Conservation (phyloP, 2,888 invertebrate species). For the Clistopyga incitator region DNA sequence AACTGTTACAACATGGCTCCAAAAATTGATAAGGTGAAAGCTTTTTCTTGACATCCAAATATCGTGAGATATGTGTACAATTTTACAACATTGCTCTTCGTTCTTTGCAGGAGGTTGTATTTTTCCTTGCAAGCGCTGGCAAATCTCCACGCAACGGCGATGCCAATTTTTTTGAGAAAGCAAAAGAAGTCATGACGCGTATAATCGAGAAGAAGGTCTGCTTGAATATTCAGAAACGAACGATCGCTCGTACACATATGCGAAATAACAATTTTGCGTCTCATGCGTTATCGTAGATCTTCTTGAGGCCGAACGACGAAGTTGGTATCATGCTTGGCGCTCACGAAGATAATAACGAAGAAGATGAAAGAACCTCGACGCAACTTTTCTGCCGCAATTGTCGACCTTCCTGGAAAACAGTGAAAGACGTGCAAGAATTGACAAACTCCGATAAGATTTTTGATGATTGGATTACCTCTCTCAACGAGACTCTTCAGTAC, state of each 20-base stretch:
- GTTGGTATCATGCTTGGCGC: conserved; percentile 55
- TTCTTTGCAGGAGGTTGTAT: conserved; percentile 43
- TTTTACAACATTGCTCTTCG: not conserved
- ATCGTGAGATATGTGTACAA: not conserved
- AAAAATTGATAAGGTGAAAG: not conserved
- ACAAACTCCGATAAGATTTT: conserved; percentile 2
- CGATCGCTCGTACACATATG: not conserved
- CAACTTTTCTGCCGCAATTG: not conserved
- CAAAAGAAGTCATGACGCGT: conserved; percentile 57
- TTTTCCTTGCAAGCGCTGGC: conserved; percentile 52
- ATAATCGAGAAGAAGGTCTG: conserved; percentile 51
- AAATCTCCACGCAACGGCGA: conserved; percentile 25
- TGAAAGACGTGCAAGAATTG: conserved; percentile 32
- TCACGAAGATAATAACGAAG: not conserved
- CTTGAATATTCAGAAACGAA: not conserved
- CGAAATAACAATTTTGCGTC: not conserved
- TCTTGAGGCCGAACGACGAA: conserved; percentile 49
- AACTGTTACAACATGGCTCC: not conserved
- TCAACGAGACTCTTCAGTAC: conserved; percentile 10
- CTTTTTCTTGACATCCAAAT: not conserved
- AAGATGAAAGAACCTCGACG: not conserved
- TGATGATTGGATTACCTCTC: conserved; percentile 32
- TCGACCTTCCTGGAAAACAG: conserved; percentile 45
- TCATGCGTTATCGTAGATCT: conserved; percentile 40
- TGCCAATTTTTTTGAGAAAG: conserved; percentile 50